Evolutionary conservation across 2,888 invertebrate genomes (phyloP), one percentile per base, ranked within the genome.

Genomic region (Myopa tessellatipennis): DNA sequence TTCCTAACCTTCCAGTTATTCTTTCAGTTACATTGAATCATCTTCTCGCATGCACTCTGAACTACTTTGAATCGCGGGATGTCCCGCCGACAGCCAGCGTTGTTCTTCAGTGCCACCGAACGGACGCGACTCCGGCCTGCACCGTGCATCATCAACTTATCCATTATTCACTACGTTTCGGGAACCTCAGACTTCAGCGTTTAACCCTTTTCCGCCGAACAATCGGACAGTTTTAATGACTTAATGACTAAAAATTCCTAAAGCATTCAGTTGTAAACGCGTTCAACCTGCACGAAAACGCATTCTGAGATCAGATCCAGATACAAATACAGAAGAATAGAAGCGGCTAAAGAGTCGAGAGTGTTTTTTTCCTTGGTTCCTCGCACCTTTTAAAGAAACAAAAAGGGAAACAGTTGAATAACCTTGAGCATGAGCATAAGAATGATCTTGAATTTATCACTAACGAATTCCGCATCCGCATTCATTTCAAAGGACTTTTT

Each of bases 161-260:
- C 63, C 34, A 36, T 65, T 26, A 34, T 65, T 12, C 36, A 38
- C 12, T 14, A 10, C 50, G 16, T 4, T 36, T 5, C 10, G 4
- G 38, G 16, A 5, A 38, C 63, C 6, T 6, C 8, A 16, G 55
- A 16, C 55, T n/a, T 55, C 55, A 55, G 14, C 50, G 50, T 50
- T 67, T 67, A 67, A 67, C 67, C 67, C 67, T 67, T 67, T 40
- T 7, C 16, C 4, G 67, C 67, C 12, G 45, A 10, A 45, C 45
- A 45, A 45, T 26, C 45, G 10, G 45, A 10, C 55, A 5, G 0
- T n/a, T 55, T 55, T 55, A 55, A 55, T 55, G 55, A 55, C 55
- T 55, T 55, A 14, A 55, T 12, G 55, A 55, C 55, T 26, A 26
- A 26, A 26, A 26, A 1, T 16, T 55, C 5, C 5, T 12, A 55